These are phyloP conservation scores for Orthosia cruda DNA, from an alignment of 2,888 invertebrate genomes.

Conservation along the genomic window DNA sequence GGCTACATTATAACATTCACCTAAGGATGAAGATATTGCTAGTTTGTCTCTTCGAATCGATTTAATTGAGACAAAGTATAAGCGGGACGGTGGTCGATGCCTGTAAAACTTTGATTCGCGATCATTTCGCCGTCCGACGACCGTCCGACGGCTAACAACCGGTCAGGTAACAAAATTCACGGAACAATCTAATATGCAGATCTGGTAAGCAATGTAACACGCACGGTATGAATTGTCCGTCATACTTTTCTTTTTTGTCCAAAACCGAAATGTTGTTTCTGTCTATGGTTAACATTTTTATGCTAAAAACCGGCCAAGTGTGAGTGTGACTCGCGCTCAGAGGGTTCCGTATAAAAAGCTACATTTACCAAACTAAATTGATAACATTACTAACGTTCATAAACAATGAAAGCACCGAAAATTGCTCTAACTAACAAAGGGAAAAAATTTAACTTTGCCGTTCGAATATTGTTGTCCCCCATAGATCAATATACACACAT, in stretches of 20 bases:
- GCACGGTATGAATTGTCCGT: slow-evolving; percentile 38
- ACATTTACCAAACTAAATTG: too few relatives aligned
- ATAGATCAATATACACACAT: too few relatives aligned
- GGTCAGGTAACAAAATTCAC: slow-evolving; percentile 75
- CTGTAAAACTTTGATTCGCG: slow-evolving; percentile 69
- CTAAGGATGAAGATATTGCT: slow-evolving; percentile 22
- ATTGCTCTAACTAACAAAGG: too few relatives aligned
- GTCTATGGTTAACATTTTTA: too few relatives aligned
- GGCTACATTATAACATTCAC: background rate
- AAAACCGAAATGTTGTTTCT: background rate
- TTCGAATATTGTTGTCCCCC: too few relatives aligned
- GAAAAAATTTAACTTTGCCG: too few relatives aligned
- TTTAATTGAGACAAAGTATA: slow-evolving; percentile 74
- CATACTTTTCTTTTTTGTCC: slow-evolving; percentile 15
- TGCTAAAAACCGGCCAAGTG: too few relatives aligned
- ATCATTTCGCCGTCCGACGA: slow-evolving; percentile 50
- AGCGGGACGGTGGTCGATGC: slow-evolving; percentile 44
- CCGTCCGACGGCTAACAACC: slow-evolving; percentile 55
- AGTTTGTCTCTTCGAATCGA: slow-evolving; percentile 63
- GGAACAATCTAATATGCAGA: slow-evolving; percentile 80
- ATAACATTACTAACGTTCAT: too few relatives aligned
- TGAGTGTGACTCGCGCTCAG: too few relatives aligned
- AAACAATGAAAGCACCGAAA: too few relatives aligned
- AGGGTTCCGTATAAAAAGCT: too few relatives aligned
- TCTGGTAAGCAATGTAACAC: slow-evolving; percentile 75